Base-by-base conservation (phyloP, 2,888 invertebrate genomes). In the Melinopterus prodromus region DNA sequence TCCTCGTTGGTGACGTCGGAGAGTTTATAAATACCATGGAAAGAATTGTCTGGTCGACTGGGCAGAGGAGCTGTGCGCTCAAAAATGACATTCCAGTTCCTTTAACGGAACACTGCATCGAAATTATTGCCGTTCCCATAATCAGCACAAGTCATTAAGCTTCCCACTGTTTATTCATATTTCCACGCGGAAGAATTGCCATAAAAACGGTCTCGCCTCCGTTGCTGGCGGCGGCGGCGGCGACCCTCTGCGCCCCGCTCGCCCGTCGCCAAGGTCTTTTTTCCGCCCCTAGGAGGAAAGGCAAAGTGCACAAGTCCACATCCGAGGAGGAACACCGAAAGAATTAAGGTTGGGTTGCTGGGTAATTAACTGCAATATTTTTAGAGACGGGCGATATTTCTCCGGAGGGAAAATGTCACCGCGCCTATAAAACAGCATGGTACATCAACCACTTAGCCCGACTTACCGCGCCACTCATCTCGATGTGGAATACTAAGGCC, bases 381-480 rank as follows among this genome's bases (percentile, higher is more conserved):
- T 88, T 86, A 86, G 87, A 86, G 87, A 85, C 79, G 83, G 86
- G 85, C 81, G 82, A 82, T 84, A 84, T 86, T 86, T 87, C 80
- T 88, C 87, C 74, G 74, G 6, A 6, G 74, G 87, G 87, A 87
- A 91, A 91, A 91, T 91, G 91, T 91, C 91, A 91, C 88, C 85
- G 86, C 87, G 87, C 89, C 90, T 88, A 91, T 91, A 91, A 91
- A 91, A 91, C 90, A 88, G 87, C 90, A 90, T 87, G 90, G 89
- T 87, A 90, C 89, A 88, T 89, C 89, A 88, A 89, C 85, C 88
- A 86, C 83, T 84, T 83, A 81, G 79, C 80, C 81, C 79, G 79
- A 36, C 72, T 70, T 53, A 71, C 70, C 72, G 69, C 69, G 69
- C 76, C 78, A 76, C 83, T 83, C 85, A 87, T 87, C 82, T 83